A percentile compares a stretch with the other conserved stretches of the same genome.
phyloP scores from a whole-genome alignment of 1,140 invertebrate genomes.

The Eueides isabella region DNA sequence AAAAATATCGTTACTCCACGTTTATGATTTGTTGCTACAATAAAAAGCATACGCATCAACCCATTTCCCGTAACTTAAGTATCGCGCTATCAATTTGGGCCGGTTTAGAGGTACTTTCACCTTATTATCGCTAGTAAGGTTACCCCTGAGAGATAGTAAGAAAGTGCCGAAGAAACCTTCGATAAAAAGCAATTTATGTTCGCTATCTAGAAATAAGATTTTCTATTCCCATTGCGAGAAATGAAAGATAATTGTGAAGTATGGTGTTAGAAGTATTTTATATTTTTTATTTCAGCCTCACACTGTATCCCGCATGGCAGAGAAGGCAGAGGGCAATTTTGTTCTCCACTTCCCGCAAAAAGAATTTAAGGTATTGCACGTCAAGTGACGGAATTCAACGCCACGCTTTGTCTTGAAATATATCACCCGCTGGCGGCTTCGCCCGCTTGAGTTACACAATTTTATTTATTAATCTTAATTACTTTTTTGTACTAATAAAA shows the following conservation, averaged over 20 bases:
- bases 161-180: slow-evolving; percentile 19
- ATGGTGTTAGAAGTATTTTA: not conserved
- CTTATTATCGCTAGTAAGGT: slow-evolving; percentile 37
- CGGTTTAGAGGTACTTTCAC: slow-evolving; percentile 25
- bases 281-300: too few relatives aligned
- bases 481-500: too few relatives aligned
- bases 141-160: slow-evolving; percentile 28
- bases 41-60: slow-evolving; percentile 14
- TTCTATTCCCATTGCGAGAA: not conserved
- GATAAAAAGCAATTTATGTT: slow-evolving; percentile 29
- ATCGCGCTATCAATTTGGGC: slow-evolving; percentile 34
- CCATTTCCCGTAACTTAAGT: slow-evolving; percentile 26
- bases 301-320: too few relatives aligned
- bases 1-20: not conserved
- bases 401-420: too few relatives aligned
- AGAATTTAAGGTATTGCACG: too few relatives aligned
- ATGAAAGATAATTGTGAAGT: not conserved
- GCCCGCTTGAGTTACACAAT: too few relatives aligned
- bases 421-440: too few relatives aligned
- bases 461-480: too few relatives aligned
- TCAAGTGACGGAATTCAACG: too few relatives aligned
- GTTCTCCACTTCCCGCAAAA: too few relatives aligned
- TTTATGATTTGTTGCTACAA: slow-evolving; percentile 14
- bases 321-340: too few relatives aligned
- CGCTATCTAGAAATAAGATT: slow-evolving; percentile 16